A percentile compares a stretch with the other conserved stretches of the same genome.
Evolutionary conservation across 2,888 invertebrate genomes (phyloP).

Genomic region (Odontocolon sp.): DNA sequence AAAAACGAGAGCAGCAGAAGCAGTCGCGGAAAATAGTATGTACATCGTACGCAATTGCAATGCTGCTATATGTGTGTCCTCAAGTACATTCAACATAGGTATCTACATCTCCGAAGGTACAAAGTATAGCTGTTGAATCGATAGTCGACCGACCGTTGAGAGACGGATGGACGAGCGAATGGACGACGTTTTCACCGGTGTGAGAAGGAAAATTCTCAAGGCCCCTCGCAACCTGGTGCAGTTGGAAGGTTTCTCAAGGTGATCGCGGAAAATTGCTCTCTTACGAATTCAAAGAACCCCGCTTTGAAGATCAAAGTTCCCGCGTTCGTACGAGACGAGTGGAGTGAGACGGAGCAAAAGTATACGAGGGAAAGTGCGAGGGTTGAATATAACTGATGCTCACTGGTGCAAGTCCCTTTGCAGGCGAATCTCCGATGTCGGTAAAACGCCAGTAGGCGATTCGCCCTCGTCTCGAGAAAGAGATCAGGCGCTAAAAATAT

Average conservation of each 20-base stretch:
- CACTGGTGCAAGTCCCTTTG: neutral
- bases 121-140: neutral
- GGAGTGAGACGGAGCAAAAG: neutral
- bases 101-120: too few relatives aligned
- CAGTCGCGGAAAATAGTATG: too few relatives aligned
- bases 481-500: neutral
- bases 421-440: neutral
- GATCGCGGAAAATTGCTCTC: slow-evolving; percentile 66
- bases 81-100: neutral
- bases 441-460: neutral
- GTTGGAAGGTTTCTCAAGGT: slow-evolving; percentile 48
- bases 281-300: slow-evolving; percentile 65
- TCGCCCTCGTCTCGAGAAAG: neutral
- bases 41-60: too few relatives aligned
- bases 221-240: slow-evolving; percentile 34
- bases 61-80: too few relatives aligned
- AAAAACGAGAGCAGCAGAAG: too few relatives aligned
- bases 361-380: slow-evolving; percentile 1
- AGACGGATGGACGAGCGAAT: neutral
- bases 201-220: neutral
- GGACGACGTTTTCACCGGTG: neutral
- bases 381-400: neutral
- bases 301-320: slow-evolving; percentile 66
- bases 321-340: slow-evolving; percentile 51
- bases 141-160: neutral